Evolutionary conservation across 2,888 invertebrate genomes (phyloP), one percentile per base, ranked within the genome.

Genomic region (Pseudeuparius sepicola): DNA sequence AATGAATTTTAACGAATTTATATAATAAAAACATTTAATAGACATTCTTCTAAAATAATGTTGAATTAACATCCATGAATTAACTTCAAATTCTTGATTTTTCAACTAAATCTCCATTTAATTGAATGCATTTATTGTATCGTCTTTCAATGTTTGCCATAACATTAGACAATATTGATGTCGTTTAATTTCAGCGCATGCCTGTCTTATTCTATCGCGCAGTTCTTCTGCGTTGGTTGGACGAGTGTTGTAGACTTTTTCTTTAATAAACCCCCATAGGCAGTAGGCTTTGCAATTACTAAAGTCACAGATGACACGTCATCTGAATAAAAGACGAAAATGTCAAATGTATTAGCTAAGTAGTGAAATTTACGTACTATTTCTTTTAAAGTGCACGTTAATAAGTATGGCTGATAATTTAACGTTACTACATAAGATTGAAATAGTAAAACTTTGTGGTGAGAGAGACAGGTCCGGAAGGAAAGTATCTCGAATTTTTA

Each of bases 281-380:
- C n/a, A 27, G 27, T 13, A 27, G 27, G 27, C 27, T 27, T 27
- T 27, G 27, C 27, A 27, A 27, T 13, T 27, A 27, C 27, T 27
- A 12, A 27, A 27, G n/a, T 2, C 11, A 13, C 27, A 27, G n/a
- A 27, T 27, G 27, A 27, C 27, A 27, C 11, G 27, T 27, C 27
- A 27, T n/a, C 27, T 27, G 27, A 27, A 27, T 13, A 27, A 27
- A 27, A 27, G 27, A 27, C 27, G n/a, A 27, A 3, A 27, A 27
- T 27, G 6, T 27, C 24, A 2, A 24, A 24, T 24, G 10, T 24
- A 24, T 24, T 24, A 24, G 24, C 24, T 2, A 10, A 24, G 24
- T 2, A 24, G 24, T 24, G 24, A 24, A 24, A 24, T 24, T 24
- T 24, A 24, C 24, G 24, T 24, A 24, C 24, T 24, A 12, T 24